These are phyloP conservation scores for Aurelia sp. DNA, from an alignment of 30 jellyfish, hydroid and myxozoan species.

Conservation along the genomic window DNA sequence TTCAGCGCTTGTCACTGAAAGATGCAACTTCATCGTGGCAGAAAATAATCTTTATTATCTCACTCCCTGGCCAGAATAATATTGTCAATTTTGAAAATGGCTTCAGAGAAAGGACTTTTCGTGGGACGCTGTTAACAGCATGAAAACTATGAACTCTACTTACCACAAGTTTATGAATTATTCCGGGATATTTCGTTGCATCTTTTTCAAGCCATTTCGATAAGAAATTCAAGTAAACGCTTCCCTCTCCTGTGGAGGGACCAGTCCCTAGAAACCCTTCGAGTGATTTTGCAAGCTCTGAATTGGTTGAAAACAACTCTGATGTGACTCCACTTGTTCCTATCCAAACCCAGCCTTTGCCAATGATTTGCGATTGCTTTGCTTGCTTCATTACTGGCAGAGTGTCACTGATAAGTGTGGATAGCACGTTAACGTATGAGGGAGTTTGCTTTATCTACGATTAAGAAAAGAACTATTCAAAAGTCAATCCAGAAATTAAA, in stretches of 20 bases:
- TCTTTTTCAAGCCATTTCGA: conserved; percentile 93
- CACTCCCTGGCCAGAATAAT: too few species aligned
- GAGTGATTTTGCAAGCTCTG: conserved; percentile 77
- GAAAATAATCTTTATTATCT: too few species aligned
- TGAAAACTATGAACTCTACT: background rate
- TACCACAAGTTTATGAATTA: conserved; percentile 81
- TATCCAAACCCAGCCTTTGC: conserved; percentile 93
- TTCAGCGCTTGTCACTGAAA: too few species aligned
- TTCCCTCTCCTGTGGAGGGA: conserved; percentile 95
- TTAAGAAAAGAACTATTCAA: background rate
- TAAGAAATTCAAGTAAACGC: conserved; percentile 75
- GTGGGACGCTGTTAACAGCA: too few species aligned
- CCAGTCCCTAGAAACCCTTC: conserved; percentile 93
- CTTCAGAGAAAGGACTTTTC: too few species aligned
- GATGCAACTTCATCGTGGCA: too few species aligned
- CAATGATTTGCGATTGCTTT: conserved; percentile 71
- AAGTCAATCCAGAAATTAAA: background rate
- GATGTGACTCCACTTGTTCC: conserved; percentile 88
- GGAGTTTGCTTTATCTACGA: conserved; percentile 77
- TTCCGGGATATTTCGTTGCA: conserved; percentile 87
- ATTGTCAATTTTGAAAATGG: too few species aligned
- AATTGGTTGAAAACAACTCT: conserved; percentile 14
- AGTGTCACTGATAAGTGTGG: conserved; percentile 75
- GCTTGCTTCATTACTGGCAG: conserved; percentile 35
- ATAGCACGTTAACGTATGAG: conserved; percentile 84